Base-by-base conservation (phyloP, 37 sponge, comb jelly and placozoan genomes). In the Corticium candelabrum region DNA sequence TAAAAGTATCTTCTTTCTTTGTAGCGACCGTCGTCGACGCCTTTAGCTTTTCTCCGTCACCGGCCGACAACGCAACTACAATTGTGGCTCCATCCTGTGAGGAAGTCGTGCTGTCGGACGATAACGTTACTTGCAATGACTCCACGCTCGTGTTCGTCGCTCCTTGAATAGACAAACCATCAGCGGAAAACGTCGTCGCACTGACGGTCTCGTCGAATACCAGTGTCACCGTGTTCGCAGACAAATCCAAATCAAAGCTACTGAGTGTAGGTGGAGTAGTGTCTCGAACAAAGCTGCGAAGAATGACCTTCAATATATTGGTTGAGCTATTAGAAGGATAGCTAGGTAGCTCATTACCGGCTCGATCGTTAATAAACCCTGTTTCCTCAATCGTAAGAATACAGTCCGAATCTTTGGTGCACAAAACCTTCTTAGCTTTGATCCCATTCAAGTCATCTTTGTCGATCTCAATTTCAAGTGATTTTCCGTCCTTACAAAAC, bases 161-260 rank as follows among this genome's bases (percentile, higher is more conserved):
- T n/a, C n/a, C n/a, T n/a, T n/a, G n/a, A n/a, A n/a, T n/a, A n/a
- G n/a, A n/a, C n/a, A n/a, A n/a, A n/a, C n/a, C n/a, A n/a, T n/a
- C 38, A 0, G 78, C 81, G 75, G 81, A 84, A 27, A 85, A 41
- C 11, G 83, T 81, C 4, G 83, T 62, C 0, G 83, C 82, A 80
- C 89, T 84, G 32, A 89, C 90, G 70, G 79, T 83, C 38, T 93
- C 94, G 37, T 82, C 76, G 82, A 93, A 89, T 39, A 34, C 80
- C 39, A 93, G 82, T 1, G 79, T 81, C 29, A 93, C 79, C 0
- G 71, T 35, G 11, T 35, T 79, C 15, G 77, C 76, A 40, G 89
- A 73, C 88, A 93, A 80, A 77, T 93, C 80, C n/a, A 93, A 78
- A 69, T 87, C 77, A 41, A 89, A 93, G 5, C 75, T 70, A 1